phyloP scores from a whole-genome alignment of 2,888 invertebrate species.

The Eupithecia exiguata region DNA sequence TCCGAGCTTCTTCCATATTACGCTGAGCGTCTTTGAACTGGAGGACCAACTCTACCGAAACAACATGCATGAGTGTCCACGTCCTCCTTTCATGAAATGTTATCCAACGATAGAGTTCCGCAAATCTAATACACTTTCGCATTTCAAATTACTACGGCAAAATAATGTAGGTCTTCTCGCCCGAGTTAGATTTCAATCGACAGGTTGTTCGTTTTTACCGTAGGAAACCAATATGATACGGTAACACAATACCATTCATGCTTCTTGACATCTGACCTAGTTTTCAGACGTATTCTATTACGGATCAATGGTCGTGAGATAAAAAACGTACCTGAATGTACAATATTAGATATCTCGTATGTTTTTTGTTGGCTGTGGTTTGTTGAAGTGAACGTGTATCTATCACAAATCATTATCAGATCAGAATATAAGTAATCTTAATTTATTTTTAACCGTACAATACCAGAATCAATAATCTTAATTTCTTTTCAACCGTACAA shows the following conservation, averaged over 20 bases:
- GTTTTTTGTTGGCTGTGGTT: background rate
- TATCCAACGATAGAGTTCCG: too few species aligned
- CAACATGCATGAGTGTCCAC: too few species aligned
- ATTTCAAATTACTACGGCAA: background rate
- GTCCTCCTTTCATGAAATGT: too few species aligned
- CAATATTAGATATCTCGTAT: conserved; percentile 26
- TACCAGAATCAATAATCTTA: background rate
- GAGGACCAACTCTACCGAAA: too few species aligned
- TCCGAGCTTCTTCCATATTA: too few species aligned
- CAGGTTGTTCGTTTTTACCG: conserved; percentile 47
- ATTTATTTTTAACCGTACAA: too few species aligned
- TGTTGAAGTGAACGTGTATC: background rate
- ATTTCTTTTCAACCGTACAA: too few species aligned
- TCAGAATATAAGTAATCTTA: too few species aligned
- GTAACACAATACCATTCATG: conserved; percentile 51
- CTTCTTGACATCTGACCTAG: conserved; percentile 47
- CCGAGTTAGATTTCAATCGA: conserved; percentile 9
- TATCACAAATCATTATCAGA: background rate
- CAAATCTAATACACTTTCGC: background rate
- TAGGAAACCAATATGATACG: conserved; percentile 50
- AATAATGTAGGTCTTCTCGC: background rate
- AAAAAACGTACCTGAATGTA: conserved; percentile 33
- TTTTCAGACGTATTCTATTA: conserved; percentile 43
- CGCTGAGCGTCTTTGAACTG: too few species aligned
- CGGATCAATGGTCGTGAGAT: conserved; percentile 36